Conservation (phyloP, 1,140 invertebrate species). For the Ridgeia piscesae region DNA sequence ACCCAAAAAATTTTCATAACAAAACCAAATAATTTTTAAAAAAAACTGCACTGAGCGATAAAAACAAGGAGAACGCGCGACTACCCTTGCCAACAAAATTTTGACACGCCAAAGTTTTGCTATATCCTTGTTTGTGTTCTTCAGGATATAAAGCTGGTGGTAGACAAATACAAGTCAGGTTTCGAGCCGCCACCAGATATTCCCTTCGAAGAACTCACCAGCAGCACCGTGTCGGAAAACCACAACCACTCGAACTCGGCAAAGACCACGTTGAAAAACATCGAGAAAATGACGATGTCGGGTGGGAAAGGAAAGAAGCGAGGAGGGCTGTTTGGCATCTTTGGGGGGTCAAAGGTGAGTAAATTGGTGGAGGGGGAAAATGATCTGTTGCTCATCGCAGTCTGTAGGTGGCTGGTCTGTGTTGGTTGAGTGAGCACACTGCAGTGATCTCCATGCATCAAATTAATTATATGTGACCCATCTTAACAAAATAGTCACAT, state of each 20-base stretch:
- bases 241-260: slow-evolving; percentile 59
- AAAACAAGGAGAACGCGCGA: too few relatives aligned
- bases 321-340: slow-evolving; percentile 83
- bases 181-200: slow-evolving; percentile 90
- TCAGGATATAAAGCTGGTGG: slow-evolving; percentile 83
- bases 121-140: too few relatives aligned
- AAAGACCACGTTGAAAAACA: slow-evolving; percentile 54
- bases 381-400: background rate
- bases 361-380: background rate
- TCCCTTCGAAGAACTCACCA: slow-evolving; percentile 86
- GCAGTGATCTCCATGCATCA: too few relatives aligned
- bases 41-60: too few relatives aligned
- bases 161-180: slow-evolving; percentile 93
- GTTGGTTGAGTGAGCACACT: background rate
- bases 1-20: too few relatives aligned
- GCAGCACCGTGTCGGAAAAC: slow-evolving; percentile 51
- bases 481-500: too few relatives aligned
- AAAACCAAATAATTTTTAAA: too few relatives aligned
- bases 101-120: too few relatives aligned
- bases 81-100: too few relatives aligned
- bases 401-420: background rate
- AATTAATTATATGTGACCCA: too few relatives aligned
- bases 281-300: slow-evolving; percentile 84
- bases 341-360: slow-evolving; percentile 90
- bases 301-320: slow-evolving; percentile 85